Base-by-base conservation (phyloP, 1,140 invertebrate genomes). In the Halyomorpha halys region DNA sequence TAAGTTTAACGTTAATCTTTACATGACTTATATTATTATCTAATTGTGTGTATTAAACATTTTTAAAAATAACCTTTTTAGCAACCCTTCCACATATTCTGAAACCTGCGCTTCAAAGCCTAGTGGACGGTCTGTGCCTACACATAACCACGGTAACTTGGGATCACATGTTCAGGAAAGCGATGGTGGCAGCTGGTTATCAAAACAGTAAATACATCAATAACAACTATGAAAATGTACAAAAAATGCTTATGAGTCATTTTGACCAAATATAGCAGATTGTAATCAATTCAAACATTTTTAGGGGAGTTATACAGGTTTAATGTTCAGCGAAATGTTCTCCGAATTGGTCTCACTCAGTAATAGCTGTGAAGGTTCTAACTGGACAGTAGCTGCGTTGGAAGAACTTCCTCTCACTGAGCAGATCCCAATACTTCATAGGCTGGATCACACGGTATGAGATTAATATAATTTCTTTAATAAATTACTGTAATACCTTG, bases 361-460 rank as follows among this genome's bases (percentile, higher is more conserved):
- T 66, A 86, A 86, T 69, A 80, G 81, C 61, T 86, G 83, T 67
- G 84, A 87, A 73, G 78, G 81, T 0, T 82, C 83, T 0, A 81
- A 80, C 65, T 69, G 68, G 67, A 75, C 68, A 69, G 70, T 61
- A 16, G 65, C 53, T 21, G 68, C 67, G 60, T 59, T 70, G 15
- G 83, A 85, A 65, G 82, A 89, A 68, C 69, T 89, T 54, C 86
- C 87, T 0, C 76, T 89, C 6, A 84, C 86, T 0, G 87, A 90
- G 70, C 86, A 90, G 74, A 89, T 90, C 71, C 83, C 87, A 4
- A 81, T 89, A 45, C 75, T 90, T 5, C 87, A 90, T 72, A 77
- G 86, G 70, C 75, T 89, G 9, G 70, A 73, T 51, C 71, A 72
- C 47, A 86, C 86, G 0, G 79, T 89, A 14, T 54, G 61, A 44